Evolutionary conservation across 2,888 invertebrate genomes (phyloP), one percentile per base, ranked within the genome.

Genomic region (Conomelus anceps): DNA sequence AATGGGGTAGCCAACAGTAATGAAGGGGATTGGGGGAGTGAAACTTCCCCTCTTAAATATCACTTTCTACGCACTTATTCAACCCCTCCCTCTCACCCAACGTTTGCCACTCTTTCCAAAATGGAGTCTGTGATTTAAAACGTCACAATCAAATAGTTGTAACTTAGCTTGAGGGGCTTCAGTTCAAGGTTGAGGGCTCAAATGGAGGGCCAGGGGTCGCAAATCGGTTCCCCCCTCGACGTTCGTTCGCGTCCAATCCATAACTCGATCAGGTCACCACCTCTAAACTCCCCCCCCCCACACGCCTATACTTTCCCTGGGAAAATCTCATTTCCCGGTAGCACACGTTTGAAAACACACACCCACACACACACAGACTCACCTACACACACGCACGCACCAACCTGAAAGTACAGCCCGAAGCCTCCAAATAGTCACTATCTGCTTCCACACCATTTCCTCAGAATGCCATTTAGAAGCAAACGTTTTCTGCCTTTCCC

Each of bases 171-270:
- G 63, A n/a, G 7, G 63, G 63, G n/a, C 63, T n/a, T 63, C 20
- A n/a, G 63, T 63, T 63, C 63, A 63, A 63, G 63, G 63, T 63
- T 63, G 63, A 63, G 63, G 13, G 63, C 63, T 63, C n/a, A 63
- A 63, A 63, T 63, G 63, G 63, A n/a, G n/a, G 20, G 63, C 63
- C 63, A 63, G 63, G 87, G 41, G 87, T 87, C 87, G 87, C 41
- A 87, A 87, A 87, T 22, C 20, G 41, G 84, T 88, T 89, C 41
- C 89, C 90, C 89, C 86, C 87, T 86, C 90, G 90, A 90, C 91
- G 34, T 84, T 24, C 84, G 20, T 41, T 41, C 88, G 1, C 87
- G 13, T 34, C n/a, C 88, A 88, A 34, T 63, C 88, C 88, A 26
- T 86, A 86, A 23, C 86, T 26, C 24, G 86, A 29, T 86, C 86